Conservation (phyloP, 2,888 invertebrate species). For the Timema podura region DNA sequence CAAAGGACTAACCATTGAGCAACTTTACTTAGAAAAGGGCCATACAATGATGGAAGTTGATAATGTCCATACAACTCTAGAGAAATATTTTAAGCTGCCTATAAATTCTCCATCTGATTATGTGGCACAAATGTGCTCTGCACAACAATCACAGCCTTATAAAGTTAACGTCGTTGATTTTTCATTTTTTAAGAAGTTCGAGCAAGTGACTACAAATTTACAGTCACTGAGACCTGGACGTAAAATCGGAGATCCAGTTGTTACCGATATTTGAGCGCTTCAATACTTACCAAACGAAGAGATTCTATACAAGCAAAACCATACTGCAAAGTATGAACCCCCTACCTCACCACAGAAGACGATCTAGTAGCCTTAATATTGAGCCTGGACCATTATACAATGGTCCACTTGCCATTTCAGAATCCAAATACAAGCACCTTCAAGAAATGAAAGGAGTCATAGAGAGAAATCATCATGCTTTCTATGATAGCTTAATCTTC, state of each 20-base stretch:
- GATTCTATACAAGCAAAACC: conserved; percentile 7
- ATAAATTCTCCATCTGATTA: conserved; percentile 17
- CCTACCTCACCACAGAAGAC: too few species aligned
- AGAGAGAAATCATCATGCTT: conserved; percentile 8
- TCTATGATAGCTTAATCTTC: conserved; percentile 12
- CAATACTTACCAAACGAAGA: conserved; percentile 12
- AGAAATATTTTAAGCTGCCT: conserved; percentile 17
- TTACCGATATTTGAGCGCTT: neutral
- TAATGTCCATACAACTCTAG: conserved; percentile 14
- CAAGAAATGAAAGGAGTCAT: conserved; percentile 11
- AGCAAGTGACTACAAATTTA: conserved; percentile 11
- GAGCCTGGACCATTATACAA: neutral
- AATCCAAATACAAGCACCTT: conserved; percentile 1
- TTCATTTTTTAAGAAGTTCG: conserved; percentile 14
- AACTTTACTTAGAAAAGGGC: conserved; percentile 6
- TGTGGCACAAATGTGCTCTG: conserved; percentile 5
- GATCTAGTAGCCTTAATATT: neutral
- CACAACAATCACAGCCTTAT: neutral
- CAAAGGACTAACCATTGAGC: neutral
- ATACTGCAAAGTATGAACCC: conserved; percentile 6
- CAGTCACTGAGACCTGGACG: conserved; percentile 6
- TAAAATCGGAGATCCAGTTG: conserved; percentile 1
- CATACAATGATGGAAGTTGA: conserved; percentile 18
- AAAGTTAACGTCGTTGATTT: conserved; percentile 11
- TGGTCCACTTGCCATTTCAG: neutral